phyloP scores from a whole-genome alignment of 2,888 invertebrate species.

The Drosophila seclusa region DNA sequence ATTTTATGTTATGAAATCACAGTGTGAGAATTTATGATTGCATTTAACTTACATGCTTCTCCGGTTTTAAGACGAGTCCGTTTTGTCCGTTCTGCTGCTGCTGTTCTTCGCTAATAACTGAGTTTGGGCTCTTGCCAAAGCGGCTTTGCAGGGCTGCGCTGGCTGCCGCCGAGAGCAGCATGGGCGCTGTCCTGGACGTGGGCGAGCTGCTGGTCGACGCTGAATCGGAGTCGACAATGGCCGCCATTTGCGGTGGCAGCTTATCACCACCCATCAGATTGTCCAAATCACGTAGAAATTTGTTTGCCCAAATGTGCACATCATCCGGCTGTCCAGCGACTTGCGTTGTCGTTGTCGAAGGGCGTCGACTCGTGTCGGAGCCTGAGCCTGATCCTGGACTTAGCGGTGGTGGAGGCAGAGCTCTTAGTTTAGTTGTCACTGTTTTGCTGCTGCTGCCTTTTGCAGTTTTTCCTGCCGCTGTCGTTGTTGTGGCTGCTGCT shows the following conservation, averaged over 20 bases:
- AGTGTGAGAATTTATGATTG: slow-evolving; percentile 50
- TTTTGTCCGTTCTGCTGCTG: slow-evolving; percentile 54
- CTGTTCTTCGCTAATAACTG: slow-evolving; percentile 37
- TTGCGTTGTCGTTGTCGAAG: slow-evolving; percentile 28
- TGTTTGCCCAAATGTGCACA: slow-evolving; percentile 85
- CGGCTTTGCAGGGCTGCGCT: slow-evolving; percentile 81
- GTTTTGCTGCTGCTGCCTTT: slow-evolving; percentile 38
- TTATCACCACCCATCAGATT: slow-evolving; percentile 84
- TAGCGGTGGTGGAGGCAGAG: slow-evolving; percentile 73
- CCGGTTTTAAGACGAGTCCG: slow-evolving; percentile 83
- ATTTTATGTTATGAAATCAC: slow-evolving; percentile 50
- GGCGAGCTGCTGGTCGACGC: slow-evolving; percentile 67
- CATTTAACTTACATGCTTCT: slow-evolving; percentile 84
- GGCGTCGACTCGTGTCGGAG: slow-evolving; percentile 9
- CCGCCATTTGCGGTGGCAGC: slow-evolving; percentile 62
- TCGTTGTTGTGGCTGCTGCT: slow-evolving; percentile 56
- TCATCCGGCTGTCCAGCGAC: slow-evolving; percentile 71
- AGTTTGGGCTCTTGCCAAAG: slow-evolving; percentile 61
- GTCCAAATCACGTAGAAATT: slow-evolving; percentile 85
- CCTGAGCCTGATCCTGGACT: slow-evolving; percentile 23
- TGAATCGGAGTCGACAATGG: slow-evolving; percentile 29
- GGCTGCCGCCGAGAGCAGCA: slow-evolving; percentile 81
- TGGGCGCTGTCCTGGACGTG: slow-evolving; percentile 75
- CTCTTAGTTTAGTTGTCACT: slow-evolving; percentile 79
- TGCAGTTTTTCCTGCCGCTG: slow-evolving; percentile 33